phyloP scores from a whole-genome alignment of 2,113 vertebrate species.

The Rhynchopsitta pachyrhyncha region DNA sequence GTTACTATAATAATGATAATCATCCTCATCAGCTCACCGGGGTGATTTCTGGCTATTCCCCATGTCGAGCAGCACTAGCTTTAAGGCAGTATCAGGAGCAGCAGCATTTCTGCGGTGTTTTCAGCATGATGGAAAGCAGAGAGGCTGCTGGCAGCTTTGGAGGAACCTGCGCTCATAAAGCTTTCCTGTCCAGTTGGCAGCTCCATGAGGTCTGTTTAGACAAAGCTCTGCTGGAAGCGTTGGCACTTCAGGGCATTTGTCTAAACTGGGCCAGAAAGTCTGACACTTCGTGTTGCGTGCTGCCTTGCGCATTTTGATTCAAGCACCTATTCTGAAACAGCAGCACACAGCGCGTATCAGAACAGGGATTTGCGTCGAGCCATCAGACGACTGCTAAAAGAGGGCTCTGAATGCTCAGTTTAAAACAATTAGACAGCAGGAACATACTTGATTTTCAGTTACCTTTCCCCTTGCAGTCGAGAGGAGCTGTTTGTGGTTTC shows the following conservation, averaged over 20 bases:
- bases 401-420: neutral
- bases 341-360: accelerated
- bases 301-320: neutral
- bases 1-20: too few relatives aligned
- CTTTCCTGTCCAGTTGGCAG: neutral
- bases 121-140: neutral
- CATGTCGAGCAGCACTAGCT: accelerated
- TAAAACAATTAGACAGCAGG: neutral
- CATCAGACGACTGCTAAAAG: neutral
- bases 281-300: neutral
- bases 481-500: constrained; percentile 6
- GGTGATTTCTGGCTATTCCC: accelerated
- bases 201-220: neutral
- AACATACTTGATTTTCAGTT: neutral
- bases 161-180: neutral
- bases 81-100: accelerated
- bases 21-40: neutral
- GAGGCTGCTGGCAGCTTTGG: neutral
- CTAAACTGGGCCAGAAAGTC: neutral
- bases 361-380: neutral
- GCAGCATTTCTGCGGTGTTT: accelerated
- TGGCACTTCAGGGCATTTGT: neutral
- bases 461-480: neutral
- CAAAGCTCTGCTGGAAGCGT: neutral
- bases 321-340: neutral